Conservation (phyloP, 1,140 invertebrate genomes). For the Micrasema minimum region DNA sequence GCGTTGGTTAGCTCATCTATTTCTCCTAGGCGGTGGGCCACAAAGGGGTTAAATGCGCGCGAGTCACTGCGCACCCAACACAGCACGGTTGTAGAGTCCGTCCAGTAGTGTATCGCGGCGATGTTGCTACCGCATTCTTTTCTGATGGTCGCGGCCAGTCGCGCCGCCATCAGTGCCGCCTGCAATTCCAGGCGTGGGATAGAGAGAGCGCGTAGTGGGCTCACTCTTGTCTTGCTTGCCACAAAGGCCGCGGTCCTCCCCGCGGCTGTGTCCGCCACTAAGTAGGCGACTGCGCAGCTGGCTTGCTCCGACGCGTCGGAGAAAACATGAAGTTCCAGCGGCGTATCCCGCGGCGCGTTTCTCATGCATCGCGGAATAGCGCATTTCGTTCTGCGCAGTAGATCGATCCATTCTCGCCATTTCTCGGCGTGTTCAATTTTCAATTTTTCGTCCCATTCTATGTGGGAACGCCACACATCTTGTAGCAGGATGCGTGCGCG, state of each 20-base stretch:
- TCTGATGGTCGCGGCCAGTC: constrained; percentile 17
- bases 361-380: not conserved
- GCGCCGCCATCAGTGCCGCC: constrained; percentile 35
- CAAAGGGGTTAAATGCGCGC: constrained; percentile 35
- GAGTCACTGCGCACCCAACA: constrained; percentile 50
- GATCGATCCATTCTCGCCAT: not conserved
- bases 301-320: constrained; percentile 37
- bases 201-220: constrained; percentile 40
- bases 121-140: constrained; percentile 6
- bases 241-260: constrained; percentile 37
- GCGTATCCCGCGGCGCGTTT: not conserved
- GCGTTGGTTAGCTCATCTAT: constrained; percentile 42
- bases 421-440: not conserved
- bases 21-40: constrained; percentile 49
- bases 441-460: constrained; percentile 55
- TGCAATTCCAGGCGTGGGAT: constrained; percentile 35
- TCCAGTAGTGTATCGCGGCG: constrained; percentile 34
- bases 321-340: constrained; percentile 27
- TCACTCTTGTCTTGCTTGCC: constrained; percentile 50
- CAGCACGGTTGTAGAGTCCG: constrained; percentile 46
- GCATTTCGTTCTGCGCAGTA: not conserved
- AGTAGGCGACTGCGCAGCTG: constrained; percentile 49
- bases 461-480: constrained; percentile 53
- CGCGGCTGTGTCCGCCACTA: constrained; percentile 17
- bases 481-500: constrained; percentile 56